These are phyloP conservation scores for Vulpes vulpes DNA, from an alignment of 2,113 vertebrate species.

Conservation along the genomic window DNA sequence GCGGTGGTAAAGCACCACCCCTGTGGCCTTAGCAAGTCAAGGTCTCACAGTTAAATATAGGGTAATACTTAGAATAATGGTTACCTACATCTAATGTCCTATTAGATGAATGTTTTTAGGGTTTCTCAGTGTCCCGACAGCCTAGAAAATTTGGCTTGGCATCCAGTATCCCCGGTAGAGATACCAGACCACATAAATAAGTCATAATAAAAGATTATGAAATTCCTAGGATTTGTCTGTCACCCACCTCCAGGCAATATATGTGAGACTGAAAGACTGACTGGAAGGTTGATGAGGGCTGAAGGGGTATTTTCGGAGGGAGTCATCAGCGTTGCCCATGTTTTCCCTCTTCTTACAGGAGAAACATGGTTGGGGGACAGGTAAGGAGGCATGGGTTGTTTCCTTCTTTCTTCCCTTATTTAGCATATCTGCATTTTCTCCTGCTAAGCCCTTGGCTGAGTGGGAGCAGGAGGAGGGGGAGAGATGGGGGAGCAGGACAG, in stretches of 20 bases:
- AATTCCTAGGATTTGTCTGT: neutral
- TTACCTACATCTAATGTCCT: neutral
- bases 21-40: neutral
- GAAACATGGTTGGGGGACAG: neutral
- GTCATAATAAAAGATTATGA: neutral
- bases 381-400: neutral
- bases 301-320: neutral
- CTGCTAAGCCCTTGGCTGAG: neutral
- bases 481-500: neutral
- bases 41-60: neutral
- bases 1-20: neutral
- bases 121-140: neutral
- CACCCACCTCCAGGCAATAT: neutral
- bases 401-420: neutral
- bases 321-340: rapidly evolving
- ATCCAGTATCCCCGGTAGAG: neutral
- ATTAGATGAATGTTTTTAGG: neutral
- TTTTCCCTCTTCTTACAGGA: neutral
- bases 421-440: neutral
- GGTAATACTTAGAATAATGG: neutral
- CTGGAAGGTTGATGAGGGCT: neutral
- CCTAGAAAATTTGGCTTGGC: neutral
- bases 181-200: neutral
- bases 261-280: neutral
- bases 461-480: neutral